phyloP scores from a whole-genome alignment of 1,140 invertebrate species.

The Drosophila pallidifrons region DNA sequence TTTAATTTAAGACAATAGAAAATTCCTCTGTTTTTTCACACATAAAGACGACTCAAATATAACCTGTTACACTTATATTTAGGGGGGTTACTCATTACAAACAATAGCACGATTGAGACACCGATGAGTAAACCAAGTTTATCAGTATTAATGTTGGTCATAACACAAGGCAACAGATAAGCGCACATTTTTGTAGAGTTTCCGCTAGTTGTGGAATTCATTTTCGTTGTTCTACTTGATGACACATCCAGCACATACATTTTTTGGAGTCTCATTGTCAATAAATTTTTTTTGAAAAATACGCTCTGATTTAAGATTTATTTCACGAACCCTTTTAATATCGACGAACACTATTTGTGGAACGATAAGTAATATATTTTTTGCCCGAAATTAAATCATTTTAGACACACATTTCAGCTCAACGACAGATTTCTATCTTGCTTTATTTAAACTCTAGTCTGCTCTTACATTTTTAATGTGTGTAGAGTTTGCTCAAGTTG shows the following conservation, averaged over 20 bases:
- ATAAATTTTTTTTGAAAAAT: not conserved
- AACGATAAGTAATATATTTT: too few species aligned
- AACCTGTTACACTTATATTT: constrained; percentile 2
- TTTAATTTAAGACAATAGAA: too few species aligned
- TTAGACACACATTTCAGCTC: too few species aligned
- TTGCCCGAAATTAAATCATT: too few species aligned
- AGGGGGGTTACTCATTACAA: constrained; percentile 7
- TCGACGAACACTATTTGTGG: too few species aligned
- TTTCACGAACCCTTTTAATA: too few species aligned
- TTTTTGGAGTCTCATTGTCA: constrained; percentile 49
- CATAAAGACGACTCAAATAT: too few species aligned
- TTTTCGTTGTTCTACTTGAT: constrained; percentile 26
- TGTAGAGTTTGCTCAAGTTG: not conserved
- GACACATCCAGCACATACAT: constrained; percentile 45
- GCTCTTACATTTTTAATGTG: too few species aligned
- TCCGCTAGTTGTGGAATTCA: constrained; percentile 10
- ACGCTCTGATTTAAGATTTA: not conserved
- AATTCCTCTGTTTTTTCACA: too few species aligned
- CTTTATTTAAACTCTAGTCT: too few species aligned
- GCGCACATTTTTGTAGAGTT: constrained; percentile 63
- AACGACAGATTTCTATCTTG: not conserved
- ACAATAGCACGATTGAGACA: constrained; percentile 48
- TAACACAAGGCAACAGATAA: constrained; percentile 63
- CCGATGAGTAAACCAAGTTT: constrained; percentile 71
- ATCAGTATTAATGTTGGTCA: constrained; percentile 43